These are phyloP conservation scores for Syngnathus scovelli DNA, from an alignment of 2,113 vertebrate genomes.

Conservation along the genomic window DNA sequence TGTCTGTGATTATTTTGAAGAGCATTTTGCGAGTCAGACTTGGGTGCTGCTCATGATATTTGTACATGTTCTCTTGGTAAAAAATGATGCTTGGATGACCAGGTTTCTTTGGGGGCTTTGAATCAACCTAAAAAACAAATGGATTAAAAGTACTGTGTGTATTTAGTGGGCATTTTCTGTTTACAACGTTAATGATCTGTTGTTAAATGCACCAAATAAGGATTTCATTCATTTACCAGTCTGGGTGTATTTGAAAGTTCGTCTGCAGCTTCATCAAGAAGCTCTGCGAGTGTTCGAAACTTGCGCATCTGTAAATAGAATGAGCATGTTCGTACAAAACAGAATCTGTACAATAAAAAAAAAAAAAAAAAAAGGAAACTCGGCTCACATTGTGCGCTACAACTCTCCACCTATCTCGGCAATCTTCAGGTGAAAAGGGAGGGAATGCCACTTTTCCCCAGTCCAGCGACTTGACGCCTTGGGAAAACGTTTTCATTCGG, in stretches of 20 bases:
- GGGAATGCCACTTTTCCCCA: conserved; percentile 53
- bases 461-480: conserved; percentile 18
- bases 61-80: conserved; percentile 8
- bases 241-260: conserved; percentile 1
- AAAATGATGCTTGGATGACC: conserved; percentile 6
- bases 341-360: too few species aligned
- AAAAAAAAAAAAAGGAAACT: neutral
- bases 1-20: accelerated
- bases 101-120: conserved; percentile 26
- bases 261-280: conserved; percentile 48
- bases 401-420: conserved; percentile 37
- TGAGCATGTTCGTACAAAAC: neutral
- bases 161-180: neutral
- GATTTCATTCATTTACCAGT: conserved; percentile 6
- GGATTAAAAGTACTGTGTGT: neutral
- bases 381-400: conserved; percentile 34
- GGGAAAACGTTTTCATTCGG: accelerated
- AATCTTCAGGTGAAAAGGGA: conserved; percentile 47
- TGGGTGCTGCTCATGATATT: conserved; percentile 18
- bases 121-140: neutral
- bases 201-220: too few species aligned
- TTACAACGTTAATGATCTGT: neutral
- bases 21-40: accelerated
- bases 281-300: conserved; percentile 45
- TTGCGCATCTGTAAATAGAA: conserved; percentile 42